phyloP scores from a whole-genome alignment of 2,113 vertebrate genomes.

The Phocoena sinus region DNA sequence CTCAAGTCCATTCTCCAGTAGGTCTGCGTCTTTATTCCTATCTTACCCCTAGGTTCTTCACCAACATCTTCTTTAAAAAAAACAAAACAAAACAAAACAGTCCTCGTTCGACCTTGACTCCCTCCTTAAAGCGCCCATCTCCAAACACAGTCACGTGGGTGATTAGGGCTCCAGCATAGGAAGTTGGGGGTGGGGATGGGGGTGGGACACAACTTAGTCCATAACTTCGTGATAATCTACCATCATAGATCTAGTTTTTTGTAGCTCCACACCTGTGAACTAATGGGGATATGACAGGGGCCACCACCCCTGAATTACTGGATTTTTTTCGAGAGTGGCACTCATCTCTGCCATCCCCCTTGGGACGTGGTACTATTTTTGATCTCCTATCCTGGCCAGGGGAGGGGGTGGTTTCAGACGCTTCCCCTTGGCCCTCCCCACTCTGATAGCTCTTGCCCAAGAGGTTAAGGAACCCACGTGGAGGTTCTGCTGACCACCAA shows the following conservation, averaged over 20 bases:
- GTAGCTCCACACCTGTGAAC: not conserved
- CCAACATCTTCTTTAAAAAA: too few relatives aligned
- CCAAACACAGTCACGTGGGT: not conserved
- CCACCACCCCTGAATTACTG: not conserved
- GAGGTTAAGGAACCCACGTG: not conserved
- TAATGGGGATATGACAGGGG: not conserved
- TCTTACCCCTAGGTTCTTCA: too few relatives aligned
- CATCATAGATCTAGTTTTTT: not conserved
- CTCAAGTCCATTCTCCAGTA: too few relatives aligned
- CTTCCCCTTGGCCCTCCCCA: not conserved
- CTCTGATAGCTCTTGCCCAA: not conserved
- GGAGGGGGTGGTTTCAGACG: not conserved
- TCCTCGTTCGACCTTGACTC: not conserved
- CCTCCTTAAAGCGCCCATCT: not conserved
- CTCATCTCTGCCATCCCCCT: not conserved
- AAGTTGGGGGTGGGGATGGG: too few relatives aligned
- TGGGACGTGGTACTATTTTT: not conserved
- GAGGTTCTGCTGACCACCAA: not conserved
- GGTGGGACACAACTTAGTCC: not conserved
- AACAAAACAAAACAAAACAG: not conserved
- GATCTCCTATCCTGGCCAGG: not conserved
- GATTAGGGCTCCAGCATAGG: not conserved
- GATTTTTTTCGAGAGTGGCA: not conserved
- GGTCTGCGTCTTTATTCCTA: too few relatives aligned
- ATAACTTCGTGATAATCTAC: not conserved